Base-by-base conservation (phyloP, 2,888 invertebrate genomes). In the Trisateles emortualis region DNA sequence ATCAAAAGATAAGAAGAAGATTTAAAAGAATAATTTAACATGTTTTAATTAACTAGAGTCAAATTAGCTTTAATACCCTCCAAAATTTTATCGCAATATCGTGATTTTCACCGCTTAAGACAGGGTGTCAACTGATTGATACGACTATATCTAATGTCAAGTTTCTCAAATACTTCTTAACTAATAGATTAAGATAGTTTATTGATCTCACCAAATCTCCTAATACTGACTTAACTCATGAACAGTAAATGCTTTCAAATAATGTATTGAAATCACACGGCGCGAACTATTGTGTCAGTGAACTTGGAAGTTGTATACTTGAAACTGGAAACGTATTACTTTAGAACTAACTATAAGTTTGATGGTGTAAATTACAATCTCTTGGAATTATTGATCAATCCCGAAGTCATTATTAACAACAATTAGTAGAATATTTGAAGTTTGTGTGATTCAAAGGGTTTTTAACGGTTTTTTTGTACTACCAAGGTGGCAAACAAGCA, bases 221-320 rank as follows among this genome's bases (percentile, higher is more conserved):
- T 33, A 6, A 17, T 3, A 19, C 16, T 19, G 9, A 36, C 1
- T 36, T 16, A 36, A 17, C 10, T 36, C 16, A 9, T 10, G 36
- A 19, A 36, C 24, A 33, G 11, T 33, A 22, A 44, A 44, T 22
- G 33, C 33, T 33, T 33, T 13, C 13, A 19, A 33, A 30, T 22
- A 3, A 30, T 47, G 22, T 26, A 47, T 29, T 19, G 26, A 38
- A 40, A 47, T 14, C 38, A 45, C n/a, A 45, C 44, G 19, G 16
- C 30, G 16, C 26, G 16, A 35, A 36, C 44, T 26, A 45, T 33
- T 33, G 13, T 26, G 24, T 35, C 35, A 33, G 22, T 35, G 26
- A 45, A 45, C 44, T 44, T 35, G 14, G 19, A 13, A 41, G 29
- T 16, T 29, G 26, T 16, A 41, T 30, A 39, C 26, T n/a, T n/a